phyloP scores from a whole-genome alignment of 2,113 vertebrate species.

The Colius striatus region DNA sequence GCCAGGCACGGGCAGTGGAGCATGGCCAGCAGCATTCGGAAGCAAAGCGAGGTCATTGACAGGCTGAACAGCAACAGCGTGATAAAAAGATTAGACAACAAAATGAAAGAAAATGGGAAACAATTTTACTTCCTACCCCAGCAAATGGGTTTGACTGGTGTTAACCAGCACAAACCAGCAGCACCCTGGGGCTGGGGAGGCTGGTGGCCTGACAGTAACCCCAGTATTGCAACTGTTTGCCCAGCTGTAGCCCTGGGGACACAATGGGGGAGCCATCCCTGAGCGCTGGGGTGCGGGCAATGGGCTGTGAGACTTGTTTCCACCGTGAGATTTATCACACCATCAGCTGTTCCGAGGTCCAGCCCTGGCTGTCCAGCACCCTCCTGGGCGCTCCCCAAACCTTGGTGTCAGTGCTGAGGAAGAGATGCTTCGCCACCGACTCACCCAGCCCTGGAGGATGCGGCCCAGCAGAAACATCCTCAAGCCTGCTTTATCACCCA shows the following conservation, averaged over 20 bases:
- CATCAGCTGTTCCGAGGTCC: neutral
- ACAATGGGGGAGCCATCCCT: neutral
- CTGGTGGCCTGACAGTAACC: neutral
- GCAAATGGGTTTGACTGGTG: neutral
- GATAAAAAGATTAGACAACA: neutral
- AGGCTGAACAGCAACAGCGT: fast-evolving
- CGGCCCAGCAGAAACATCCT: fast-evolving
- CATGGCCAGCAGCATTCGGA: neutral
- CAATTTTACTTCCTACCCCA: neutral
- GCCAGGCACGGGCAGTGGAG: fast-evolving
- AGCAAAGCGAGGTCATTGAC: neutral
- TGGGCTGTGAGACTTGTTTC: fast-evolving
- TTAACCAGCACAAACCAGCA: neutral
- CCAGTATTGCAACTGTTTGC: fast-evolving
- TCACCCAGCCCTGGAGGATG: neutral
- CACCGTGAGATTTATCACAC: fast-evolving
- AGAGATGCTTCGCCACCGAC: neutral
- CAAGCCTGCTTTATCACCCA: fast-evolving
- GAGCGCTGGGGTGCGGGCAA: neutral
- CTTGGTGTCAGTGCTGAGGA: neutral
- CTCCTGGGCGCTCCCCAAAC: neutral
- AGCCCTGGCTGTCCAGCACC: too few relatives aligned
- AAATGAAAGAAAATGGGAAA: neutral
- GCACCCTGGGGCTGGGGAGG: neutral
- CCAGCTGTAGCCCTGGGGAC: too few relatives aligned